phyloP scores from a whole-genome alignment of 2,113 vertebrate species.

The Lagopus leucura region DNA sequence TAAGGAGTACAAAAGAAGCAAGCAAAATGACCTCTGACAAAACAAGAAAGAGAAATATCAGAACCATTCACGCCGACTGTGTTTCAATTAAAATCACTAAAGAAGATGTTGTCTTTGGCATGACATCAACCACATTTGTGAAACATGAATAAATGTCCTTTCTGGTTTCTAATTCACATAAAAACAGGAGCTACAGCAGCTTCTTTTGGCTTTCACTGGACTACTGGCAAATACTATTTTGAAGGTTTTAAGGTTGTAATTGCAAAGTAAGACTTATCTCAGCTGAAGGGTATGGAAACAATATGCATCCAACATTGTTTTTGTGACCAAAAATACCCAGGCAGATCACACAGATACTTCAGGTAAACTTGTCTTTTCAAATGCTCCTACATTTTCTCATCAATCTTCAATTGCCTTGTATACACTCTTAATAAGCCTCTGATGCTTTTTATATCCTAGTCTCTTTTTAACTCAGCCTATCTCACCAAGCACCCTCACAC shows the following conservation, averaged over 20 bases:
- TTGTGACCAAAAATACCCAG: background rate
- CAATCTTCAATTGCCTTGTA: background rate
- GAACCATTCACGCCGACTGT: background rate
- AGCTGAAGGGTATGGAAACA: background rate
- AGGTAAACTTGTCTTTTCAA: background rate
- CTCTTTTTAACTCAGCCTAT: background rate
- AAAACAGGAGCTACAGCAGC: background rate
- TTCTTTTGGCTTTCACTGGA: constrained; percentile 11
- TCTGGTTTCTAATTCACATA: background rate
- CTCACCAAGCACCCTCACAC: background rate
- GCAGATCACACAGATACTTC: background rate
- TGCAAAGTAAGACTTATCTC: constrained; percentile 4
- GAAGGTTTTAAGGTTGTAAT: constrained; percentile 18
- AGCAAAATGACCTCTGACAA: constrained; percentile 7
- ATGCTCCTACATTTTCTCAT: background rate
- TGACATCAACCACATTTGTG: constrained; percentile 30
- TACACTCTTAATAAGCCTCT: background rate
- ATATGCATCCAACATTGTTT: background rate
- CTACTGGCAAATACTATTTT: constrained; percentile 15
- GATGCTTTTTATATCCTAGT: background rate
- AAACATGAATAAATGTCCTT: background rate
- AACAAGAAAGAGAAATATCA: background rate
- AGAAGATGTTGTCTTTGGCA: background rate
- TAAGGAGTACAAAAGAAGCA: background rate
- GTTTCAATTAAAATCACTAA: constrained; percentile 46